Base-by-base conservation (phyloP, 2,797 vertebrate genomes). In the Tolypeutes matacus region DNA sequence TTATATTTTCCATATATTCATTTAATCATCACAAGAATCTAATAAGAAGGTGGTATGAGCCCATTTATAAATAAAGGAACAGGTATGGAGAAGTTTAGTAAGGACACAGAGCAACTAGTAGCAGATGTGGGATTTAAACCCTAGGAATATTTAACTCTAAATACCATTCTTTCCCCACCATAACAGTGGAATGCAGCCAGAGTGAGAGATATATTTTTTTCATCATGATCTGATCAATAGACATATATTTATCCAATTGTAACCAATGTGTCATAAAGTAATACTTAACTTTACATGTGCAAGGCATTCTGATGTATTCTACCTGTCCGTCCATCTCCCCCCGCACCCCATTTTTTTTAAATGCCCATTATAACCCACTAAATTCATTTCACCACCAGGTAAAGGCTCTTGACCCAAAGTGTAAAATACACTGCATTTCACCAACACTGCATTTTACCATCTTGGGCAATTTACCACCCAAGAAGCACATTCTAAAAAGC, bases 221-320 rank as follows among this genome's bases (percentile, higher is more conserved):
- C 18, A 42, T 53, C 23, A 72, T 8, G 36, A 88, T 42, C 34
- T 73, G 80, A 31, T 75, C 80, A 56, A 75, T 9, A 91, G 15
- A 64, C 39, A 69, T 31, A 4, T 27, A 80, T 62, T 91, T 89
- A 69, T 29, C 42, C 56, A 92, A 78, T 34, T 87, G 31, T 49
- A 88, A 64, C 84, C 96, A 94, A 27, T 46, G 65, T 62, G 72
- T 69, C 77, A 53, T 46, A 83, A 95, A 92, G 75, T 83, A 90
- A 93, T 17, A 69, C 64, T 89, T 75, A 84, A 67, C 18, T 8
- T 60, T 27, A 27, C 10, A 60, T 21, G 5, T 58, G 7, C 4
- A 58, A 58, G 56, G 56, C 56, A 58, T 58, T 58, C 18, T 58
- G 56, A 58, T 58, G 18, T 21, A 58, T 23, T 23, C 21, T 23